Evolutionary conservation across 2,888 invertebrate species (phyloP), one percentile per base, ranked within the genome.

Genomic region (Clitarchus hookeri): DNA sequence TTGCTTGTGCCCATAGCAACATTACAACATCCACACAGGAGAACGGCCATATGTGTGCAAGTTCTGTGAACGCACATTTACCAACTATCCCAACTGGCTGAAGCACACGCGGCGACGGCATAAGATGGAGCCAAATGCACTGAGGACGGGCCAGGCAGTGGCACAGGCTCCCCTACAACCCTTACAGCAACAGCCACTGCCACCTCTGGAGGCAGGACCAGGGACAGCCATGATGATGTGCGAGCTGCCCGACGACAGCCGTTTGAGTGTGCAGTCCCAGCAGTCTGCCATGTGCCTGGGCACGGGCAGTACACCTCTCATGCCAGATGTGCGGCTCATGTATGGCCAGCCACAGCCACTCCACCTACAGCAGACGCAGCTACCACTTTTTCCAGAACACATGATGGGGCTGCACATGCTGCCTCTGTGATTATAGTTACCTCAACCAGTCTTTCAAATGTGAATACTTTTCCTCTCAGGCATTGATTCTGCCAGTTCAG

Each of bases 51-150:
- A 92, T 90, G 92, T 92, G 83, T 94, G 94, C 90, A 91, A 92
- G 44, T 91, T 91, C 85, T 94, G 94, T 89, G 91, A 92, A 36
- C 93, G 93, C 85, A 91, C 92, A 0, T 94, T 94, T 89, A 92
- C 93, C 65, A 92, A 92, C 89, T 92, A 93, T 87, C 93, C 94
- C 3, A 94, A 94, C 89, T 93, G 93, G 92, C 90, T 91, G 88
- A 94, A 94, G 89, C 94, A 94, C 89, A 91, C 93, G 85, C 91
- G 93, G 82, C 91, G 94, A 88, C 91, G 93, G 83, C 94, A 94
- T 89, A 93, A 89, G 91, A 48, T 80, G 16, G 87, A 88, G 79
- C 84, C 85, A 23, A 78, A 79, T n/a, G 84, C 78, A 9, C 26
- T 82, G 36, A 11, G 27, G 19, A 36, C 44, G 82, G 82, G 36